Conservation (phyloP, 2,888 invertebrate genomes). For the Acrocera orbiculus region DNA sequence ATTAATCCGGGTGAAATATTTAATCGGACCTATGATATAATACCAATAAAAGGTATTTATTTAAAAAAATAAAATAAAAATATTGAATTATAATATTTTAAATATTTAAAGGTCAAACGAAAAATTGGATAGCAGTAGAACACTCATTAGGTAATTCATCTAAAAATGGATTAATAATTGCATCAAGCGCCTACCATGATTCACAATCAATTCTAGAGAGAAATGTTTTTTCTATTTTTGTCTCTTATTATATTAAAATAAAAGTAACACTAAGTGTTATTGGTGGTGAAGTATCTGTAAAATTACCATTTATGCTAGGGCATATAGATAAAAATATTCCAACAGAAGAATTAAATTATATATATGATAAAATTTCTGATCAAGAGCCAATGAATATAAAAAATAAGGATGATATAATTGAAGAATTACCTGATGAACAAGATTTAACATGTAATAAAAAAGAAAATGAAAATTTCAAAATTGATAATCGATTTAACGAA, state of each 20-base stretch:
- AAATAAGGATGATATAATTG: constrained; percentile 9
- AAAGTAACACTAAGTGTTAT: constrained; percentile 58
- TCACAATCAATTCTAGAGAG: constrained; percentile 18
- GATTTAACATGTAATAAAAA: constrained; percentile 7
- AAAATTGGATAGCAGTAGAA: constrained; percentile 73
- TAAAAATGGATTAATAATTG: constrained; percentile 15
- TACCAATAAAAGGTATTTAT: constrained; percentile 40
- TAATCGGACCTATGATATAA: constrained; percentile 42
- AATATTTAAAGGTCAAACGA: constrained; percentile 42
- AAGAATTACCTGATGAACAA: constrained; percentile 9
- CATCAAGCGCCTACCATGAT: constrained; percentile 17
- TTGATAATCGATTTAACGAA: constrained; percentile 3
- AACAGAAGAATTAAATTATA: no score
- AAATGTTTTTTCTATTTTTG: constrained; percentile 73
- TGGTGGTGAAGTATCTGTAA: constrained; percentile 56
- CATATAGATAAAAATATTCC: constrained; percentile 35
- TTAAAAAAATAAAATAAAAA: neutral
- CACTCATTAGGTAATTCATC: constrained; percentile 11
- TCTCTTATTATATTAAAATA: constrained; percentile 72
- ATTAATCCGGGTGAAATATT: constrained; percentile 43
- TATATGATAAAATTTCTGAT: neutral
- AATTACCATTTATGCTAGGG: constrained; percentile 58
- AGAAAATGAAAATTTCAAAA: neutral
- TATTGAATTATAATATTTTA: neutral
- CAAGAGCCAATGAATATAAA: neutral